These are phyloP conservation scores for Nymphicus hollandicus DNA, from an alignment of 2,113 vertebrate species.

Conservation along the genomic window DNA sequence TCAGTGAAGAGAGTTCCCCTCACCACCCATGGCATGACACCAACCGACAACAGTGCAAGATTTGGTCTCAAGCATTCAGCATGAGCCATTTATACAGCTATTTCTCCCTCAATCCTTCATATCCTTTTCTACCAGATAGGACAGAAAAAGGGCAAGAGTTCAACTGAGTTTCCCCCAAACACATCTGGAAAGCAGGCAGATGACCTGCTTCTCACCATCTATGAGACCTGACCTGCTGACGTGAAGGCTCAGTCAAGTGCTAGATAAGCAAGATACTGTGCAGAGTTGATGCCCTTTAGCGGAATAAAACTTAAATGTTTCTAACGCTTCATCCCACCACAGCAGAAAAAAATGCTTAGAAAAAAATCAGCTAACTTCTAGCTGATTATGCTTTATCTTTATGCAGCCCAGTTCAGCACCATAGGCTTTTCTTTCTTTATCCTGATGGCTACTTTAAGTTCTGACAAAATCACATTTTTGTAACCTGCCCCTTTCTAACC, in stretches of 20 bases:
- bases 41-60: background rate
- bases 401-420: background rate
- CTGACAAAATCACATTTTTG: background rate
- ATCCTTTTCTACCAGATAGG: background rate
- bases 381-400: background rate
- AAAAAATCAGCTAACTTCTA: background rate
- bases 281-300: background rate
- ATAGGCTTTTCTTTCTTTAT: background rate
- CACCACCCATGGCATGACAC: background rate
- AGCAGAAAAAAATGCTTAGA: background rate
- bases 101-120: background rate
- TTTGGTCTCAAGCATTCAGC: background rate
- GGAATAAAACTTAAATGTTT: background rate
- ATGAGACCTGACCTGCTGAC: background rate
- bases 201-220: background rate
- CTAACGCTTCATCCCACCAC: background rate
- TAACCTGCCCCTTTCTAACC: background rate
- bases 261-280: background rate
- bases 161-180: background rate
- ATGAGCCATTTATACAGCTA: background rate
- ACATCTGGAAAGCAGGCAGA: background rate
- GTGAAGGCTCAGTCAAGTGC: background rate
- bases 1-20: background rate
- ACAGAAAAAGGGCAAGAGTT: background rate
- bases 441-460: background rate